These are phyloP conservation scores for Lepidurus couesii DNA, from an alignment of 1,140 invertebrate species.

Conservation along the genomic window DNA sequence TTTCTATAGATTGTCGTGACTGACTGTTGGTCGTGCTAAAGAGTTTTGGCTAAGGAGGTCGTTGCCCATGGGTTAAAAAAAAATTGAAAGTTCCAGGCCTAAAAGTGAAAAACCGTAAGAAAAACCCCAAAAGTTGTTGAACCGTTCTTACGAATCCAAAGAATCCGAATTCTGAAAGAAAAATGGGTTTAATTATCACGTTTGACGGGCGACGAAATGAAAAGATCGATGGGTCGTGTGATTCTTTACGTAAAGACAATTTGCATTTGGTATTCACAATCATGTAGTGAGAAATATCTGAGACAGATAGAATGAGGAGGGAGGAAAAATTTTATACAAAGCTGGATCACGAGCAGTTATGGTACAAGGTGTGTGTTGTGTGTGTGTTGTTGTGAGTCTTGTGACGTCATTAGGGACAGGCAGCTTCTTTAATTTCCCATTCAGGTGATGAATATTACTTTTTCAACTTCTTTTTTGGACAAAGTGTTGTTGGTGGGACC, in stretches of 20 bases:
- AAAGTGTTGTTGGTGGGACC: neutral
- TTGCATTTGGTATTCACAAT: constrained; percentile 20
- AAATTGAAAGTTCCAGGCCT: neutral
- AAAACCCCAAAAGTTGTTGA: no score
- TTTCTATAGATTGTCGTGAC: constrained; percentile 5
- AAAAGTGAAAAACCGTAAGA: neutral
- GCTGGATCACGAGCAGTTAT: constrained; percentile 21
- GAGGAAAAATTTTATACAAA: constrained; percentile 11
- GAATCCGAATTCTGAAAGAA: neutral
- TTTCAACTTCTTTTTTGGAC: neutral
- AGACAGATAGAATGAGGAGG: constrained; percentile 4
- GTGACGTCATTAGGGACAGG: constrained; percentile 11
- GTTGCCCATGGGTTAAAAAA: neutral
- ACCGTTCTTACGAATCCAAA: neutral
- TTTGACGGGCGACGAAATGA: neutral
- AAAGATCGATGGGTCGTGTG: neutral
- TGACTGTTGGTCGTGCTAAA: neutral
- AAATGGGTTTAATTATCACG: neutral
- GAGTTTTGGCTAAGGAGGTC: neutral
- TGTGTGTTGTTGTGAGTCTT: neutral
- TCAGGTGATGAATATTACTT: neutral
- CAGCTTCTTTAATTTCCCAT: neutral
- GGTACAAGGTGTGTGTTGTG: neutral
- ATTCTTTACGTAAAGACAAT: constrained; percentile 5
- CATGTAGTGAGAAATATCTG: constrained; percentile 19